Base-by-base conservation (phyloP, 1,140 invertebrate genomes). In the Drosophila bifasciata region DNA sequence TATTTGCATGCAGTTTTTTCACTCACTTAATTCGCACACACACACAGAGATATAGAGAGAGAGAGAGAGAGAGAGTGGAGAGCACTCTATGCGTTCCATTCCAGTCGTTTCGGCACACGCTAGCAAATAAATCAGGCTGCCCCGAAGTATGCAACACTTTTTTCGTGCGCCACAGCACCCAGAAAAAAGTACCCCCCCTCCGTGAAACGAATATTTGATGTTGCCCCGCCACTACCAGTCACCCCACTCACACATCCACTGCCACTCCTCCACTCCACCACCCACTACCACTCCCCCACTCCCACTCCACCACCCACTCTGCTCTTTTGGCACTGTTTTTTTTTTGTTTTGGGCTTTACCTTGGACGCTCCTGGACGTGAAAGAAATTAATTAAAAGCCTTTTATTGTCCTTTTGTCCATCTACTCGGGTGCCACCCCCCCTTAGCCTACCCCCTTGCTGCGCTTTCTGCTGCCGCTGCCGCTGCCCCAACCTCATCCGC, bases 111-210 rank as follows among this genome's bases (percentile, higher is more conserved):
- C 41, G 50, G 44, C 23, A 16, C 23, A 9, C 16, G 32, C 36
- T 13, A 3, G 13, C 53, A 78, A 78, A 81, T 81, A 81, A 81
- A 81, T 81, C 78, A 81, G 71, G 56, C 78, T 49, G 56, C 67
- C 45, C 61, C 71, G 60, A 76, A 76, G 73, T 76, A 76, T 72
- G 61, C 77, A 72, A 80, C 61, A 76, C 60, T 40, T 61, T 73
- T 69, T 57, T 32, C n/a, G 19, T 4, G 25, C 5, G 28, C 28
- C 8, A 32, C 28, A 32, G 28, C n/a, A n/a, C 11, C 32, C 11
- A 0, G 4, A 36, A 36, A 36, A 36, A 28, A 9, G n/a, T n/a
- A n/a, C n/a, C n/a, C n/a, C n/a, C n/a, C n/a, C n/a, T n/a, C 28
- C 28, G 8, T n/a, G n/a, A n/a, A 9, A 28, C 28, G 28, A 28